Evolutionary conservation across 2,797 vertebrate species (phyloP).

Genomic region (Etheostoma perlongum): DNA sequence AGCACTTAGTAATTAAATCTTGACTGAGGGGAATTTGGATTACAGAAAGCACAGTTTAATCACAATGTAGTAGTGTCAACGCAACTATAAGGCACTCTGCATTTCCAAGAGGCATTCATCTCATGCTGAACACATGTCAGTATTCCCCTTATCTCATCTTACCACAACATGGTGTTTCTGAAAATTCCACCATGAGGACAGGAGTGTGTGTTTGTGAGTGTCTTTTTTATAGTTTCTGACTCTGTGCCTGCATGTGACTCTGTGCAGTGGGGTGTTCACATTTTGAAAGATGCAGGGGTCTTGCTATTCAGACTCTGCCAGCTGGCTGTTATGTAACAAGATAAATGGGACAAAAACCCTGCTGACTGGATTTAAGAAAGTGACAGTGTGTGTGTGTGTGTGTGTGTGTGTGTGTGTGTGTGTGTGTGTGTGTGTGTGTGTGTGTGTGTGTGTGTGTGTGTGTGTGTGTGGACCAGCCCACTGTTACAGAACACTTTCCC

Average conservation of each 20-base stretch:
- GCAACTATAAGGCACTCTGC: too few relatives aligned
- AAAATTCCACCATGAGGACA: too few relatives aligned
- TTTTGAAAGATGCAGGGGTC: constrained; percentile 54
- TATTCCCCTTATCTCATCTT: too few relatives aligned
- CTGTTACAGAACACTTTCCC: constrained; percentile 61
- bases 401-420: constrained; percentile 21
- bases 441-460: constrained; percentile 38
- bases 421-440: constrained; percentile 26
- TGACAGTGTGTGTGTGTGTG: constrained; percentile 24
- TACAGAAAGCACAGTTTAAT: too few relatives aligned
- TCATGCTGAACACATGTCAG: too few relatives aligned
- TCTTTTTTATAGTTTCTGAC: constrained; percentile 16
- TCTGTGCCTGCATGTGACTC: constrained; percentile 27
- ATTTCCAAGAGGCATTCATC: too few relatives aligned
- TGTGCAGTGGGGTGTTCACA: constrained; percentile 40
- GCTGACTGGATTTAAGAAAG: constrained; percentile 44
- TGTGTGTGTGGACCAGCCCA: constrained; percentile 63
- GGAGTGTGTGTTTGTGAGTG: not conserved
- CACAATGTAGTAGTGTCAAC: too few relatives aligned
- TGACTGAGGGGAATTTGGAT: too few relatives aligned
- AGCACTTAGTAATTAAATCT: too few relatives aligned
- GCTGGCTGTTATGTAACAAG: constrained; percentile 70
- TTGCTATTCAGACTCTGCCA: constrained; percentile 67
- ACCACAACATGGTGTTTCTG: too few relatives aligned
- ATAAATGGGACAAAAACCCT: constrained; percentile 61